Conservation (phyloP, 2,888 invertebrate genomes). For the Yponomeuta plumbellus region DNA sequence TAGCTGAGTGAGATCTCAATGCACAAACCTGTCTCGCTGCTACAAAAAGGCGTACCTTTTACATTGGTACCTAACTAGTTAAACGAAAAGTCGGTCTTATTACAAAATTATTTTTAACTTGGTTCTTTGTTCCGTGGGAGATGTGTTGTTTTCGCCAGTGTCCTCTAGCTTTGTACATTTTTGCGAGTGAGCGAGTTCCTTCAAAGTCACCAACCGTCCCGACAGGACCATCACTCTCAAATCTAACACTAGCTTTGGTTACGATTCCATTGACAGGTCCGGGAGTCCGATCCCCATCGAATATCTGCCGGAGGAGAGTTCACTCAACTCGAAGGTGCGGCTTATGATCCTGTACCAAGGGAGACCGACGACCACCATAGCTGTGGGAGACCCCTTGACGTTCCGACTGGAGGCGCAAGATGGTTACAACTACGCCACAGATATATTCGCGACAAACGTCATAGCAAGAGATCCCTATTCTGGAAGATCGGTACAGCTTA, state of each 20-base stretch:
- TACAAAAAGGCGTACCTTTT: no score
- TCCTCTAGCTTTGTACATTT: background rate
- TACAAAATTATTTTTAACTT: no score
- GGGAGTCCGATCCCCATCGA: constrained; percentile 95
- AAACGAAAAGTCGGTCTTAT: no score
- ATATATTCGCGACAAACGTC: constrained; percentile 95
- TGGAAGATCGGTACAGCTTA: constrained; percentile 91
- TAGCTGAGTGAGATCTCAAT: no score
- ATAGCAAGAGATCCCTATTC: constrained; percentile 95
- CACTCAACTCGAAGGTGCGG: constrained; percentile 91
- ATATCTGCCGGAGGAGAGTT: constrained; percentile 93
- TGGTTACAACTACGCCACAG: constrained; percentile 90
- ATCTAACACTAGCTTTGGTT: constrained; percentile 69
- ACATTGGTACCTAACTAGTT: no score
- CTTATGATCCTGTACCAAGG: constrained; percentile 92
- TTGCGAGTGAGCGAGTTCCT: constrained; percentile 38
- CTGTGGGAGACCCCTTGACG: constrained; percentile 93
- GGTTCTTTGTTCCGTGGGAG: no score
- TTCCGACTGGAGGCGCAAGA: constrained; percentile 93
- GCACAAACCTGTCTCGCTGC: no score
- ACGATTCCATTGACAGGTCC: constrained; percentile 80
- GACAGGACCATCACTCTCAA: constrained; percentile 35
- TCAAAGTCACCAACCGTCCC: constrained; percentile 47
- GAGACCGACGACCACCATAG: constrained; percentile 93
- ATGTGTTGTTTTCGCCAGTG: no score